Percentiles rank a stretch among this genome's conserved stretches.
phyloP scores from a whole-genome alignment of 1,140 invertebrate species.

The Rhopalosiphum padi region DNA sequence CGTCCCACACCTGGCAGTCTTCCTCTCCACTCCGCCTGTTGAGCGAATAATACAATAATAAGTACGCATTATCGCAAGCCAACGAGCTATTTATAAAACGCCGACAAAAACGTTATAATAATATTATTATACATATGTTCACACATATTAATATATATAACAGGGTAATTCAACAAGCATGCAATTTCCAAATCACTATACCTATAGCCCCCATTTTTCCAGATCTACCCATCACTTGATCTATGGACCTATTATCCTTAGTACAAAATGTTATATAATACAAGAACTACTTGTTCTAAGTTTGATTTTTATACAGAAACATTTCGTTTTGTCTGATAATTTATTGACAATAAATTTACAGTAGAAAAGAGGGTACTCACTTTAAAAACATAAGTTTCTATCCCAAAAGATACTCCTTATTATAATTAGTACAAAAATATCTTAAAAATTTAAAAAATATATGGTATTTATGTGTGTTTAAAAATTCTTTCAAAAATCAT shows the following conservation, averaged over 20 bases:
- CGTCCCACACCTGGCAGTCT: conserved; percentile 64
- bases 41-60: neutral
- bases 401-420: too few species aligned
- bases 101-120: neutral
- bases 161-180: neutral
- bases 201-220: too few species aligned
- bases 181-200: too few species aligned
- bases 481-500: too few species aligned
- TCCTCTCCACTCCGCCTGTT: conserved; percentile 64
- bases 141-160: neutral
- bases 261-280: neutral
- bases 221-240: too few species aligned
- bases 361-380: neutral
- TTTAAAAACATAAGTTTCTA: neutral
- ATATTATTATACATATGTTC: neutral
- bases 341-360: neutral
- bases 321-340: neutral
- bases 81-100: neutral
- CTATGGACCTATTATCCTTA: neutral
- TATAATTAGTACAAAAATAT: too few species aligned
- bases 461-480: too few species aligned
- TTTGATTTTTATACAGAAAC: neutral
- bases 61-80: neutral
- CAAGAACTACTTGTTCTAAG: neutral
- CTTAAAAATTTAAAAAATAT: too few species aligned